Percentiles rank a stretch among this genome's conserved stretches.
phyloP scores from a whole-genome alignment of 2,113 vertebrate species.

The Perca fluviatilis region DNA sequence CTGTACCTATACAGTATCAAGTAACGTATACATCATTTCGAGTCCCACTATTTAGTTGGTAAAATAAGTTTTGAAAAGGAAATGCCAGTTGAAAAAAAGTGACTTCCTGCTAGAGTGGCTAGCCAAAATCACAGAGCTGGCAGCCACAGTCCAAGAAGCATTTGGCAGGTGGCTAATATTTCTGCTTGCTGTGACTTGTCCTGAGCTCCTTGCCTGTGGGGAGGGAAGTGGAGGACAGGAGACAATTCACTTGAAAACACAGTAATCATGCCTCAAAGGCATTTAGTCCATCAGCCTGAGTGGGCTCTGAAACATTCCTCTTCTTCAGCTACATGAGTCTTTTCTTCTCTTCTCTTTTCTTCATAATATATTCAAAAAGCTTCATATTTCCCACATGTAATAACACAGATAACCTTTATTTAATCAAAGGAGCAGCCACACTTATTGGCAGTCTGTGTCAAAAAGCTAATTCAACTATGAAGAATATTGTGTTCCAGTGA shows the following conservation, averaged over 20 bases:
- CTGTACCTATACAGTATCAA: neutral
- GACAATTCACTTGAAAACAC: conserved; percentile 60
- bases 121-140: conserved; percentile 48
- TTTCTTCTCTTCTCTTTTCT: conserved; percentile 5
- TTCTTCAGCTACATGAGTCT: neutral
- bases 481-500: conserved; percentile 27
- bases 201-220: conserved; percentile 48
- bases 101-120: conserved; percentile 25
- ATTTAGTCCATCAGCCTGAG: conserved; percentile 39
- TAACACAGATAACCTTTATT: conserved; percentile 47
- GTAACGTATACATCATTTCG: neutral
- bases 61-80: conserved; percentile 20
- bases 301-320: conserved; percentile 13
- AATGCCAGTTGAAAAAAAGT: conserved; percentile 23
- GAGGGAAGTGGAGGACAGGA: conserved; percentile 57
- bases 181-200: conserved; percentile 71
- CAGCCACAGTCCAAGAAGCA: conserved; percentile 39
- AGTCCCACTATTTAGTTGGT: neutral
- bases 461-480: conserved; percentile 55
- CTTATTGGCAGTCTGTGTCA: conserved; percentile 27
- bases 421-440: conserved; percentile 35
- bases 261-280: conserved; percentile 62
- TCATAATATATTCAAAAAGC: conserved; percentile 10
- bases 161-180: conserved; percentile 43
- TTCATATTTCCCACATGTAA: conserved; percentile 30